Conservation (phyloP, 2,113 vertebrate genomes). For the Hucho hucho region DNA sequence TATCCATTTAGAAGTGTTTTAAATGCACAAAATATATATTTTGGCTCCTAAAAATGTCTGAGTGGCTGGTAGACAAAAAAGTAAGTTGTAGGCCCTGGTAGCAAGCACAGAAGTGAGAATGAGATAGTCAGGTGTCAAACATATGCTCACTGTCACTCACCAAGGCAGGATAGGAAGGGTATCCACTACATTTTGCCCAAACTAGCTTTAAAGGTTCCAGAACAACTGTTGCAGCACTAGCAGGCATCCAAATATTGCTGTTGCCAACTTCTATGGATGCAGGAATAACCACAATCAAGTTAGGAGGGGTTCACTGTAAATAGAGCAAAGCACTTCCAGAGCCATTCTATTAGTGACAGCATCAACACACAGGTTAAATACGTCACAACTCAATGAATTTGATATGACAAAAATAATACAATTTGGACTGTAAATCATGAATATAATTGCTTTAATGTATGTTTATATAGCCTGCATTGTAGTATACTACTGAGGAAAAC, state of each 20-base stretch:
- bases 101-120: no score
- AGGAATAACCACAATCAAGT: slow-evolving; percentile 68
- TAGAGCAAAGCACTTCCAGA: slow-evolving; percentile 51
- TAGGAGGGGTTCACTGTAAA: slow-evolving; percentile 54
- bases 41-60: no score
- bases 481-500: no score
- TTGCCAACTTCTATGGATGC: slow-evolving; percentile 90
- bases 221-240: slow-evolving; percentile 86
- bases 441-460: no score
- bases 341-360: slow-evolving; percentile 44
- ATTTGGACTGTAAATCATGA: no score
- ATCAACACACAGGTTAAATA: not conserved
- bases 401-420: no score
- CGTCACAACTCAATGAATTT: no score
- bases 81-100: no score
- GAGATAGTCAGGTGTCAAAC: not conserved
- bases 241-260: slow-evolving; percentile 95
- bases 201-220: slow-evolving; percentile 97
- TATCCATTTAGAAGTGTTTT: no score
- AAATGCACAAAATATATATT: no score
- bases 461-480: no score
- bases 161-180: slow-evolving; percentile 97
- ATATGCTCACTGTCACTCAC: slow-evolving; percentile 76
- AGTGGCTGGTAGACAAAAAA: no score
- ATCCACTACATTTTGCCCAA: slow-evolving; percentile 99